Evolutionary conservation across 2,888 invertebrate species (phyloP).

Genomic region (Oligia strigilis): DNA sequence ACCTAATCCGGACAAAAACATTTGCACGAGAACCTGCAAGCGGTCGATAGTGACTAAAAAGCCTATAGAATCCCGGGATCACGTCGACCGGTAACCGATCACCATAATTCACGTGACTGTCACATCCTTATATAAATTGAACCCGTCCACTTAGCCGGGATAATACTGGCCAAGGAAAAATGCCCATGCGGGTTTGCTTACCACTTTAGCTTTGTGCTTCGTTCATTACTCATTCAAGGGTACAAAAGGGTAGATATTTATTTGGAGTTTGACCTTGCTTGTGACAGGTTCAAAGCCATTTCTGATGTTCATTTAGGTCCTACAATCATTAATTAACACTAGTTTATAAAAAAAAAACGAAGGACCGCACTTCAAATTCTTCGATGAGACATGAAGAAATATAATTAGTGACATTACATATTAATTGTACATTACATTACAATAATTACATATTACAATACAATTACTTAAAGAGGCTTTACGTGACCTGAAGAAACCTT

Average conservation of each 20-base stretch:
- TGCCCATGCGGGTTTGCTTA: slow-evolving; percentile 48
- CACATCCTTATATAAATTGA: slow-evolving; percentile 64
- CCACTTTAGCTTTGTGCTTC: slow-evolving; percentile 42
- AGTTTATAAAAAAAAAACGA: neutral
- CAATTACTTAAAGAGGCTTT: no score
- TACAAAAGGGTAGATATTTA: slow-evolving; percentile 35
- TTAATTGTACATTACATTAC: neutral
- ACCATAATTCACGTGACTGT: slow-evolving; percentile 65
- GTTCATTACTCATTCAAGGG: slow-evolving; percentile 34
- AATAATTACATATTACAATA: neutral
- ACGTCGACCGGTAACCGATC: slow-evolving; percentile 65
- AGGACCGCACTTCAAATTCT: neutral
- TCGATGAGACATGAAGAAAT: neutral
- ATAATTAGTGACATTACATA: no score
- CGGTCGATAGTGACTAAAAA: slow-evolving; percentile 58
- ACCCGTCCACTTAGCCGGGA: slow-evolving; percentile 65
- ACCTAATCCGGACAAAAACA: slow-evolving; percentile 43
- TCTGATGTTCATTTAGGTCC: neutral
- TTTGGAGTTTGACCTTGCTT: slow-evolving; percentile 12
- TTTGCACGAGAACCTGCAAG: slow-evolving; percentile 40
- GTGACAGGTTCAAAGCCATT: neutral
- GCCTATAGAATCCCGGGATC: slow-evolving; percentile 51
- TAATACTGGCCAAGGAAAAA: slow-evolving; percentile 59
- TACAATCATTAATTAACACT: neutral
- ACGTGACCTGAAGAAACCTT: neutral